Conservation (phyloP, 2,797 vertebrate species). For the Carapus acus region DNA sequence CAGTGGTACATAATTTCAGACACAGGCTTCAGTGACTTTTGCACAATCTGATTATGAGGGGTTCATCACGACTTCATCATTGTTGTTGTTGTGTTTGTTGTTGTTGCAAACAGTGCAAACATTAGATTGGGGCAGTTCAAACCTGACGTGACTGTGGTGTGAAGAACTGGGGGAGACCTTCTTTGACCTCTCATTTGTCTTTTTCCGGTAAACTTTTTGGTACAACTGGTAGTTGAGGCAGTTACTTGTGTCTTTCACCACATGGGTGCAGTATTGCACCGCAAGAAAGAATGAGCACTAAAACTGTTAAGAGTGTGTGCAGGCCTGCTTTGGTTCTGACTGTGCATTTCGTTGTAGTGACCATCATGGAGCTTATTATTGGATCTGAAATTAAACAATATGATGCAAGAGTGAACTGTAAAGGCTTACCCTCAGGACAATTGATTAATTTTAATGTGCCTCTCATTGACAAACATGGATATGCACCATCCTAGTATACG, state of each 20-base stretch:
- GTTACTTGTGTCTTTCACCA: conserved; percentile 33
- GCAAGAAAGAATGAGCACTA: conserved; percentile 13
- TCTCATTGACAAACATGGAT: conserved; percentile 20
- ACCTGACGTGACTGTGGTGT: not conserved
- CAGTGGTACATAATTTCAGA: too few species aligned
- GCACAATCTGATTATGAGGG: too few species aligned
- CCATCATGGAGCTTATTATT: conserved; percentile 11
- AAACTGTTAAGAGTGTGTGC: not conserved
- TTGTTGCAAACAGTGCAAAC: too few species aligned
- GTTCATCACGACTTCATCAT: too few species aligned
- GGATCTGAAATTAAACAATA: conserved; percentile 21
- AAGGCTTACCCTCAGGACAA: conserved; percentile 16
- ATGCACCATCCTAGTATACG: conserved; percentile 23
- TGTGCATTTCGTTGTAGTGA: too few species aligned
- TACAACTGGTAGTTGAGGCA: not conserved
- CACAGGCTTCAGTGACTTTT: too few species aligned
- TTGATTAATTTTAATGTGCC: conserved; percentile 15
- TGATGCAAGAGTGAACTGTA: conserved; percentile 13
- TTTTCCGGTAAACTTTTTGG: too few species aligned
- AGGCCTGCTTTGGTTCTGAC: too few species aligned
- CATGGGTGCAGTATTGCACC: conserved; percentile 57
- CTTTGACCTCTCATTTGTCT: not conserved
- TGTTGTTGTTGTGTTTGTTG: too few species aligned
- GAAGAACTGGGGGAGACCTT: not conserved
- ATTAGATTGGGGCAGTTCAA: too few species aligned